Base-by-base conservation (phyloP, 2,888 invertebrate genomes). In the Caenorhabditis sp. region DNA sequence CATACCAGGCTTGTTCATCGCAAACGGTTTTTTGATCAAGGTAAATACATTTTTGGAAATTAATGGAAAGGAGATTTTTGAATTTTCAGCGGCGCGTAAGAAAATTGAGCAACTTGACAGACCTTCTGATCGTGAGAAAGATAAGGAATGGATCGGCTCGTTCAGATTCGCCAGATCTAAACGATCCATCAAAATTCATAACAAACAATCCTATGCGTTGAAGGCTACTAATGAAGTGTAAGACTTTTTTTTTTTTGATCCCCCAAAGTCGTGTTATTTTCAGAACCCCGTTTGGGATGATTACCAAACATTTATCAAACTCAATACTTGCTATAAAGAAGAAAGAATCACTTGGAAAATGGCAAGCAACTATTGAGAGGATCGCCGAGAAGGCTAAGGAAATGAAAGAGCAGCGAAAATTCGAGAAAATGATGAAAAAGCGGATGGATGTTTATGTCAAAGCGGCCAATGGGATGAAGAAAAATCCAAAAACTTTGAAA, bases 251-350 rank as follows among this genome's bases (percentile, higher is more conserved):
- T 50, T 14, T 31, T 5, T 1, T 27, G 43, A 49, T 12, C n/a
- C 19, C 19, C 4, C 51, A 12, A 19, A n/a, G 21, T 27, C 19
- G 51, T 23, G 17, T 55, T 2, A 26, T 26, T 58, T 62, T 53
- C 62, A 69, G 62, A 12, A 55, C 65, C 1, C 69, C 73, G 17
- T 62, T 73, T 4, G 62, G 62, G n/a, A 23, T 63, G 17, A 54
- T 74, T 0, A 62, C 73, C 0, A 69, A 60, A 43, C 66, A 68
- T 21, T 12, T 74, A 5, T 54, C 73, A 1, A 62, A 69, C 21
- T 66, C 73, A 19, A 23, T 74, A 5, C 19, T 65, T 1, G 23
- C 59, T 1, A 55, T 74, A 1, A 74, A 74, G 24, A 69, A 74
- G 6, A 74, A 74, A 36, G 24, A 53, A 12, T 66, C 14, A 14